These are phyloP conservation scores for Acanthopleura granulata DNA, from an alignment of 2,888 invertebrate genomes.

Conservation along the genomic window DNA sequence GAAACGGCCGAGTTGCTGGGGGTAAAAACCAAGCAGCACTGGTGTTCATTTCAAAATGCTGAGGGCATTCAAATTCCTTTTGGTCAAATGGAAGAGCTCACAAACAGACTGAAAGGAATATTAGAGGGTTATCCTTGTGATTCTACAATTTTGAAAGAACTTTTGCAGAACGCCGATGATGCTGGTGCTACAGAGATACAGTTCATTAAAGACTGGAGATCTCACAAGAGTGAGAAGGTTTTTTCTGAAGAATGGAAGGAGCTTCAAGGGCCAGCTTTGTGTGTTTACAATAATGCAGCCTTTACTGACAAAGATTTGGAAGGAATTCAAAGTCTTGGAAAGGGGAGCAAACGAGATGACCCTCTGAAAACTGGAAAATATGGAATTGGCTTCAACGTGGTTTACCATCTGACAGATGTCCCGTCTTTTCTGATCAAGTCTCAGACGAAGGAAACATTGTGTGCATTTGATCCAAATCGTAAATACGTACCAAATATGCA, in stretches of 20 bases:
- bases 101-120: conserved; percentile 55
- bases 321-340: conserved; percentile 49
- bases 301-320: conserved; percentile 45
- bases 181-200: conserved; percentile 33
- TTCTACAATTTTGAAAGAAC: conserved; percentile 59
- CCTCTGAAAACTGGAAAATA: conserved; percentile 50
- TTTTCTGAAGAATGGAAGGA: conserved; percentile 32
- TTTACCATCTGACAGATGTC: conserved; percentile 55
- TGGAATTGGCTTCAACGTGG: conserved; percentile 58
- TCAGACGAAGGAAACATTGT: conserved; percentile 44
- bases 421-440: conserved; percentile 48
- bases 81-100: conserved; percentile 62
- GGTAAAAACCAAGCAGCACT: conserved; percentile 35
- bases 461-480: conserved; percentile 61
- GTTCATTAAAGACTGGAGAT: conserved; percentile 55
- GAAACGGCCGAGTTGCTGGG: conserved; percentile 46
- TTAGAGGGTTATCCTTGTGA: conserved; percentile 58
- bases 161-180: conserved; percentile 25
- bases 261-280: conserved; percentile 54
- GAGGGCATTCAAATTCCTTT: conserved; percentile 43
- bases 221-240: conserved; percentile 40
- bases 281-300: conserved; percentile 48
- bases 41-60: not conserved
- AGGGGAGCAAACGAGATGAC: conserved; percentile 50
- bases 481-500: conserved; percentile 46